A percentile compares a stretch with the other conserved stretches of the same genome.
These are phyloP conservation scores for Pangasius krempfi DNA, from an alignment of 2,797 vertebrate species.

Conservation along the genomic window DNA sequence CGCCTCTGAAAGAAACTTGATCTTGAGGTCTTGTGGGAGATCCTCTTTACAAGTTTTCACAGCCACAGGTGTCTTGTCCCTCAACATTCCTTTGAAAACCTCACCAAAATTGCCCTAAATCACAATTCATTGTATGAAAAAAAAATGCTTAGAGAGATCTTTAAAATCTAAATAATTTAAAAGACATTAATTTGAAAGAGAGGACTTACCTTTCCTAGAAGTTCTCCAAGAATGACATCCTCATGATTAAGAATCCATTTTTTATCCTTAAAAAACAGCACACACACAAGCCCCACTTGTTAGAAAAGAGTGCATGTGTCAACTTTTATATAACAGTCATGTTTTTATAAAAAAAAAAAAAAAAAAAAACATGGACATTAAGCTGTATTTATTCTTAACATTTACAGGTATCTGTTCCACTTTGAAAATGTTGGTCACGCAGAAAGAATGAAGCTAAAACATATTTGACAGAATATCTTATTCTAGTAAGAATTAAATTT, in stretches of 20 bases:
- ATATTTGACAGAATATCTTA: background rate
- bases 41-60: slow-evolving; percentile 98
- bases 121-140: slow-evolving; percentile 13
- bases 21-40: slow-evolving; percentile 95
- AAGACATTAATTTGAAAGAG: background rate
- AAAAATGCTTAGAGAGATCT: background rate
- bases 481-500: background rate
- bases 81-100: slow-evolving; percentile 91
- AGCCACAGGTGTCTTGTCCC: slow-evolving; percentile 91
- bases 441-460: background rate
- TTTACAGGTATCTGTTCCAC: background rate
- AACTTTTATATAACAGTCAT: background rate
- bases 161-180: background rate
- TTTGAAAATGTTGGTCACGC: background rate
- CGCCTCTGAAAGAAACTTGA: slow-evolving; percentile 96
- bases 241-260: slow-evolving; percentile 98
- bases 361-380: background rate
- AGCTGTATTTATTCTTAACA: background rate
- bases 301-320: background rate
- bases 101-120: slow-evolving; percentile 95
- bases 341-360: background rate
- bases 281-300: background rate
- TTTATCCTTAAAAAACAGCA: slow-evolving; percentile 81
- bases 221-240: slow-evolving; percentile 90
- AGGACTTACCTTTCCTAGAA: slow-evolving; percentile 89